Evolutionary conservation across 2,113 vertebrate genomes (phyloP), one percentile per base, ranked within the genome.

Genomic region (Syngnathus floridae): DNA sequence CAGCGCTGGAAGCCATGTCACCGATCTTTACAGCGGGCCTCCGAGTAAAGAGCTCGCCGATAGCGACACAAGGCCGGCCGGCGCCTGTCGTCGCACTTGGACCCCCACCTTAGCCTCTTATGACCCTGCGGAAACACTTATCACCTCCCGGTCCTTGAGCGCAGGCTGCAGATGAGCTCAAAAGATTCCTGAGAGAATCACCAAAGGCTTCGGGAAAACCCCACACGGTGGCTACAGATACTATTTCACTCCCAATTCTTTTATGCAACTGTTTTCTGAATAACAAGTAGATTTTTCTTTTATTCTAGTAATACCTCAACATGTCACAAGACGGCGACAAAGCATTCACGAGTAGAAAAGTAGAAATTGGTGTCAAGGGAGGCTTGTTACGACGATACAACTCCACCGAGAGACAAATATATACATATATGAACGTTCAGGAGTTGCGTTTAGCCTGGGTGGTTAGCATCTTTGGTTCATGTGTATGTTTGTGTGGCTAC

Each of bases 1-100:
- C 66, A 51, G 76, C 43, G 68, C 35, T 26, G 59, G 59, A 61
- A 21, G 59, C 12, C 3, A 12, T 61, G 59, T 61, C 59, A 74
- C 62, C 70, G 74, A 81, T 81, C 76, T 76, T 78, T 80, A 75
- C 70, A 76, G 63, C 67, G 72, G 74, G 65, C 74, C 76, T 64
- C 77, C 72, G 73, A 78, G 72, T 73, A 63, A 72, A 69, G 74
- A 70, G 64, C 71, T 72, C 72, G 67, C 64, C 66, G 41, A 74
- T 76, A 84, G 75, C 21, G 66, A 77, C 71, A 61, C 59, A 40
- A 38, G 43, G 65, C 68, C 58, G n/a, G n/a, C n/a, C n/a, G n/a
- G n/a, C n/a, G 74, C 71, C 76, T 66, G 67, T 82, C 71, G 75
- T 72, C 80, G 45, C 40, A 49, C 49, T 40, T 46, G 67, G 57